These are phyloP conservation scores for Phasianus colchicus DNA, from an alignment of 2,113 vertebrate genomes.

Conservation along the genomic window DNA sequence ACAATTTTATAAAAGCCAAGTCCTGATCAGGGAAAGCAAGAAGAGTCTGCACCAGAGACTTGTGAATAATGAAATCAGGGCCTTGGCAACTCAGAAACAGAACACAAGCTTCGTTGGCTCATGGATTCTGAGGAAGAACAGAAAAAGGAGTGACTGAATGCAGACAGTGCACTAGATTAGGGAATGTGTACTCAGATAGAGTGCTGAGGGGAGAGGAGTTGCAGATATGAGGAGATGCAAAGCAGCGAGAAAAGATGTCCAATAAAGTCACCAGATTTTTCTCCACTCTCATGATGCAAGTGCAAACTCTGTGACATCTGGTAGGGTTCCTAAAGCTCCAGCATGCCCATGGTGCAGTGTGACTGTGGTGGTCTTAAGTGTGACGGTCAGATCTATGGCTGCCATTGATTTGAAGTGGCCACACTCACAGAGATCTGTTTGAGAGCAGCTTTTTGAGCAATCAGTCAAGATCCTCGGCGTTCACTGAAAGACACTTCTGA, in stretches of 20 bases:
- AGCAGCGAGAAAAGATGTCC: background rate
- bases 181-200: background rate
- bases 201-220: background rate
- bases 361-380: rapidly evolving
- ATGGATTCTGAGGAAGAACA: background rate
- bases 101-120: background rate
- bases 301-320: background rate
- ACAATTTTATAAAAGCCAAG: background rate
- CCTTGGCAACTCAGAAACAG: background rate
- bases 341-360: background rate
- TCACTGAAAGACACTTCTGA: background rate
- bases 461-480: background rate
- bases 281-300: background rate
- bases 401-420: background rate
- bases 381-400: background rate
- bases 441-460: background rate
- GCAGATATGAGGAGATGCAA: background rate
- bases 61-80: background rate
- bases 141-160: background rate
- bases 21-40: background rate
- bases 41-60: background rate
- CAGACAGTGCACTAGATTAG: background rate
- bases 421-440: background rate
- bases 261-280: background rate
- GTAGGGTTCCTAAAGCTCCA: background rate